Conservation (phyloP, 2,888 invertebrate genomes). For the Ischnus inquisitorius region DNA sequence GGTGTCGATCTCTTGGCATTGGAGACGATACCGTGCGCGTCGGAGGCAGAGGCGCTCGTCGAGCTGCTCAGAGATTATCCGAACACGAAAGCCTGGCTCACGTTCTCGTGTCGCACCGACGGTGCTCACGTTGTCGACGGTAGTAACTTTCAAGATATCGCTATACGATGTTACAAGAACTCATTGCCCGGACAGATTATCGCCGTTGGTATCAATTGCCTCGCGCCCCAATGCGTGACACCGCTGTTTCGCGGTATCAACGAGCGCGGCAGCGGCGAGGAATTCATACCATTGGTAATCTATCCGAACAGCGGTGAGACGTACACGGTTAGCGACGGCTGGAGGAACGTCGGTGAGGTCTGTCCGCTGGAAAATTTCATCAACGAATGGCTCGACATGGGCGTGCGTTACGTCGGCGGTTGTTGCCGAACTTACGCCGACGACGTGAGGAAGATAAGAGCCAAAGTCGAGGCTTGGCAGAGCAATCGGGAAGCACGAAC, state of each 20-base stretch:
- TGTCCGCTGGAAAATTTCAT: constrained; percentile 91
- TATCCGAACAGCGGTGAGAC: constrained; percentile 97
- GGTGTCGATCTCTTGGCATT: constrained; percentile 94
- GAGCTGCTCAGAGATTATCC: constrained; percentile 93
- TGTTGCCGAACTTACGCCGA: constrained; percentile 95
- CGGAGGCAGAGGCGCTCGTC: constrained; percentile 93
- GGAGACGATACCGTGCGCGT: constrained; percentile 95
- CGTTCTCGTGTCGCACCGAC: constrained; percentile 93
- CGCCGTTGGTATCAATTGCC: constrained; percentile 96
- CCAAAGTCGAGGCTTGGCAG: constrained; percentile 86
- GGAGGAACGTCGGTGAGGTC: constrained; percentile 89
- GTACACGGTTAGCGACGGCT: constrained; percentile 88
- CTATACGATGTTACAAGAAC: constrained; percentile 88
- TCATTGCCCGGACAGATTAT: constrained; percentile 89
- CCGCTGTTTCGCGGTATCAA: constrained; percentile 87
- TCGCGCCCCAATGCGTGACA: constrained; percentile 89
- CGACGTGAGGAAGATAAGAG: constrained; percentile 91
- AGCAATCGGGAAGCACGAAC: neutral
- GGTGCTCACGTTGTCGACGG: constrained; percentile 90
- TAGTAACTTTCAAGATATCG: constrained; percentile 92
- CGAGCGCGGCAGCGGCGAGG: constrained; percentile 82
- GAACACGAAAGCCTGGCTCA: constrained; percentile 92
- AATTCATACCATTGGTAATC: constrained; percentile 91
- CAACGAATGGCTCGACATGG: constrained; percentile 91
- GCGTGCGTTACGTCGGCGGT: constrained; percentile 94